Evolutionary conservation across 2,797 vertebrate species (phyloP), one percentile per base, ranked within the genome.

Genomic region (Setipinna tenuifilis): DNA sequence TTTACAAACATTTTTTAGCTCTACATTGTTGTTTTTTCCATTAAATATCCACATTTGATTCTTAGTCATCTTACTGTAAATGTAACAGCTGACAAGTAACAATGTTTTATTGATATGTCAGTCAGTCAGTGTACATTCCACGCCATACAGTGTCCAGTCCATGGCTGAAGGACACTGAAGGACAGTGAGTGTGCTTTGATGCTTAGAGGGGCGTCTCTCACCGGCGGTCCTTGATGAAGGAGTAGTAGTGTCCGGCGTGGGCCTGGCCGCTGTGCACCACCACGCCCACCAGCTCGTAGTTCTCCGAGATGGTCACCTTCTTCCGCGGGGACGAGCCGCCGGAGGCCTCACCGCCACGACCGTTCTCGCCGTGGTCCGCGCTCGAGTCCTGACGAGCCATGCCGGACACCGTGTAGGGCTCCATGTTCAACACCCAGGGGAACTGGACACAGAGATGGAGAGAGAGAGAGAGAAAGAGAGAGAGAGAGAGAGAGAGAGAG

Each of bases 371-470:
- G 41, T 94, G 97, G 91, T 99, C 98, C 0, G 95, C 95, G 62
- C 97, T 98, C 0, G 97, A 98, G 92, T 99, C 98, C 90, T 98
- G 98, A 5, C 98, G 98, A 85, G 98, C 98, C 98, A 99, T 99
- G 85, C 98, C 98, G 0, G 98, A 96, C 65, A 99, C 98, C 0
- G 98, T 99, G 94, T 99, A 99, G 1, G 98, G 98, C 93, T 99
- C 98, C 98, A 99, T 99, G 93, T 99, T 99, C 88, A 99, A 90
- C 95, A 99, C 97, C 98, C 98, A 99, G 10, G 98, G 98, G 91
- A 99, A 99, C 98, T 99, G 91, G 58, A 46, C 12, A 82, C 7
- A 86, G n/a, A 48, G 6, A n/a, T 17, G 87, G 25, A 83, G 23
- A 85, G 6, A 25, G 25, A 10, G 1, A 78, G 84, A 75, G 59